Conservation (phyloP, 2,797 vertebrate genomes). For the Oophaga sylvatica region DNA sequence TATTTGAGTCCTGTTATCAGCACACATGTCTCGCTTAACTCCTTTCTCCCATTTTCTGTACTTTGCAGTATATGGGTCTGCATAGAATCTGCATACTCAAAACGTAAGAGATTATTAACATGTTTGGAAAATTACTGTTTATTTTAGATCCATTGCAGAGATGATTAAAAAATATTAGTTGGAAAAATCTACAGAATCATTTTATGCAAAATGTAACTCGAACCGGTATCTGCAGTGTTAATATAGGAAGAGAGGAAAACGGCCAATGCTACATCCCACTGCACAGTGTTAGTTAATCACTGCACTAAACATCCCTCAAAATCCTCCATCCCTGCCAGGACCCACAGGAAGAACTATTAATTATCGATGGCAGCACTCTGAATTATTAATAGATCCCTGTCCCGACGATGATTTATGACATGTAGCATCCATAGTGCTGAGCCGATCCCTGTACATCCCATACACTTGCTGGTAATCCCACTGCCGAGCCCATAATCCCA, state of each 20-base stretch:
- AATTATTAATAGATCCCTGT: slow-evolving; percentile 62
- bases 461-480: not conserved
- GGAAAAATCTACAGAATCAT: not conserved
- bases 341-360: slow-evolving; percentile 43
- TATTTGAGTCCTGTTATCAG: not conserved
- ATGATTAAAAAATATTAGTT: not conserved
- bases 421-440: not conserved
- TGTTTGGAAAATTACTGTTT: not conserved
- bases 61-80: not conserved
- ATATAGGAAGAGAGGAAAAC: not conserved
- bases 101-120: not conserved
- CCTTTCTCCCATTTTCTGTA: not conserved
- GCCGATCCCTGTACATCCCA: not conserved
- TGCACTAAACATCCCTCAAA: slow-evolving; percentile 17
- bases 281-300: slow-evolving; percentile 4
- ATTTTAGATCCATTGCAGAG: not conserved
- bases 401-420: slow-evolving; percentile 59
- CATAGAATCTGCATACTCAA: not conserved
- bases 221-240: not conserved
- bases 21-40: not conserved
- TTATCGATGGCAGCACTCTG: slow-evolving; percentile 63
- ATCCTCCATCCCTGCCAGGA: not conserved
- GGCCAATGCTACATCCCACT: not conserved
- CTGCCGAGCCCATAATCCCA: not conserved
- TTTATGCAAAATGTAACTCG: not conserved